Base-by-base conservation (phyloP, 2,113 vertebrate genomes). In the Chionomys nivalis region DNA sequence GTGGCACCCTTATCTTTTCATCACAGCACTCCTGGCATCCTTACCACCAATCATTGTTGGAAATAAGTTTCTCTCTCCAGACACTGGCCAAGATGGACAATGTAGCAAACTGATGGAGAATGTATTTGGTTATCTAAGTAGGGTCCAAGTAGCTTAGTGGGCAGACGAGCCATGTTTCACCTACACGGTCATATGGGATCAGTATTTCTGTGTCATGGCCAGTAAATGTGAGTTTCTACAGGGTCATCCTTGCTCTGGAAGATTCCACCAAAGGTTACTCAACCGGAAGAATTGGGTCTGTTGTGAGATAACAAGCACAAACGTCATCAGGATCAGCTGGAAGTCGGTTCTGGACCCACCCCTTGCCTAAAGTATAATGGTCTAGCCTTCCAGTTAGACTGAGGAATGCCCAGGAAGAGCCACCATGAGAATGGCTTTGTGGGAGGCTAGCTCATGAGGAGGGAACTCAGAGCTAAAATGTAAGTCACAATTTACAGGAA, bases 401-500 rank as follows among this genome's bases (percentile, higher is more conserved):
- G 58, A 91, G 75, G 33, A 88, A 47, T 33, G 28, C 61, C 19
- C 23, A 39, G 44, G 13, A 58, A 92, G 24, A 65, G 7, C 42
- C 7, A 77, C 0, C 17, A 39, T 39, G 55, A 86, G 65, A 87
- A 33, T 5, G 7, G 10, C 47, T 44, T 36, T 26, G 7, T 17
- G 39, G 63, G 42, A 66, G 52, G 19, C 26, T 21, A 52, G 11
- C 7, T 76, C 7, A 1, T 66, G 19, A 63, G 23, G 7, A 58
- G 12, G 24, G 19, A 16, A 44, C 55, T 42, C 85, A 65, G n/a
- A 82, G 72, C 5, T 24, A 11, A 90, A 88, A 76, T 0, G 11
- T 77, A 47, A 94, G 26, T 87, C 47, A 94, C 9, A 87, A 76
- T n/a, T 79, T n/a, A 13, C 42, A 96, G 83, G 77, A 78, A 68